phyloP scores from a whole-genome alignment of 1,140 invertebrate species.

The Lepidostoma basale region DNA sequence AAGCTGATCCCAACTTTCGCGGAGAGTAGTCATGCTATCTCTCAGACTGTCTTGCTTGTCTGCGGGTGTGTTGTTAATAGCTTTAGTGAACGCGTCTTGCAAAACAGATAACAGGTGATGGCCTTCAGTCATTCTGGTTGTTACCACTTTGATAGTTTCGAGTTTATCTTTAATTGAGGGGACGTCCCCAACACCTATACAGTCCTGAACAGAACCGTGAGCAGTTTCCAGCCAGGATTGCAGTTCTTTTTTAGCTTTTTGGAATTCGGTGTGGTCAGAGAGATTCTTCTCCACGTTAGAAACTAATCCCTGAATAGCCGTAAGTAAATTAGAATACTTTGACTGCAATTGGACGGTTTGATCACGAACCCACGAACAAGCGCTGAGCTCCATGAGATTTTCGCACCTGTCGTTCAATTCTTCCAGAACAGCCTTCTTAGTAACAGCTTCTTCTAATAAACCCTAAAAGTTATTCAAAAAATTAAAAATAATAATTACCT shows the following conservation, averaged over 20 bases:
- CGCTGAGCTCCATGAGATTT: conserved; percentile 82
- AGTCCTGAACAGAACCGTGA: conserved; percentile 80
- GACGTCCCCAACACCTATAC: conserved; percentile 80
- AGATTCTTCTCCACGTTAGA: conserved; percentile 86
- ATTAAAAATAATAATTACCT: background rate
- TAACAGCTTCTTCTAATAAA: conserved; percentile 76
- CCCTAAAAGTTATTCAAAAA: conserved; percentile 51
- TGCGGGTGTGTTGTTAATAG: conserved; percentile 77
- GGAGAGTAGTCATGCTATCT: conserved; percentile 74
- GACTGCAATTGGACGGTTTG: conserved; percentile 84
- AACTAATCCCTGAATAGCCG: conserved; percentile 78
- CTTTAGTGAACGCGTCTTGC: conserved; percentile 84
- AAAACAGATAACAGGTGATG: conserved; percentile 80
- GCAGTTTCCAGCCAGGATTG: conserved; percentile 81
- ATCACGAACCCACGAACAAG: conserved; percentile 81
- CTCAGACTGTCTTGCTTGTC: conserved; percentile 80
- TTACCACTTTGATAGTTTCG: conserved; percentile 76
- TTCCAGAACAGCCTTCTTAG: conserved; percentile 78
- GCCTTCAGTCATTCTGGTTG: conserved; percentile 81
- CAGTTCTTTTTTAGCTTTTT: conserved; percentile 82
- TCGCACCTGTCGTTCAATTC: conserved; percentile 87
- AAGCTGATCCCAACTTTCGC: conserved; percentile 82
- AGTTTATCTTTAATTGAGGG: conserved; percentile 81
- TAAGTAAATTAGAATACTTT: conserved; percentile 76
- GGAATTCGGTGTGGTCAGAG: conserved; percentile 87